Evolutionary conservation across 2,888 invertebrate species (phyloP), one percentile per base, ranked within the genome.

Genomic region (Ectemnius lituratus): DNA sequence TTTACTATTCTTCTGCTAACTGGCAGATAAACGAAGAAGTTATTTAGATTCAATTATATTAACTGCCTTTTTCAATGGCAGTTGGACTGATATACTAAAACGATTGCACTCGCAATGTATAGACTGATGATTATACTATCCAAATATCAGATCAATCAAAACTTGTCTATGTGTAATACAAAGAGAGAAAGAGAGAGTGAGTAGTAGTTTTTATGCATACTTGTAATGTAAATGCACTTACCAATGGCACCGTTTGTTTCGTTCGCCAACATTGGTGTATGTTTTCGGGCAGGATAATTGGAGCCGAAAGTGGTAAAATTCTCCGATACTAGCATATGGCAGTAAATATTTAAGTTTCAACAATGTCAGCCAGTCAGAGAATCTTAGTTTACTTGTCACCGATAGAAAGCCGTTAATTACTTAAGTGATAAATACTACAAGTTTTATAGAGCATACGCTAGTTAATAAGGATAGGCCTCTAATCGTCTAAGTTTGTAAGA

Each of bases 381-480:
- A 57, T 18, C 49, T 78, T 71, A 56, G 60, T 45, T 52, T 73
- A 59, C 69, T 69, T 63, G 49, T 80, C 74, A 70, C 68, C 23
- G 23, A 73, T 57, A 67, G 67, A 73, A 37, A 79, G 59, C 45
- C 56, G 72, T 67, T 72, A 79, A 74, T 75, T 75, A 72, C 61
- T 70, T 73, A 70, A 66, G 60, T 46, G 57, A 75, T 75, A 79
- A 71, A 47, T 75, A 67, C 66, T 72, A 68, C 80, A 69, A 56
- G 73, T 80, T 77, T 81, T 72, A 71, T 82, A 77, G 61, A 75
- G 59, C 59, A 63, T 78, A 70, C 69, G 11, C 69, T 83, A 73
- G 69, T 64, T 64, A 52, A 60, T 79, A 70, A 75, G 80, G 57
- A 76, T 73, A 73, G 74, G 70, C 74, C 74, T 77, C 71, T 67